Evolutionary conservation across 2,113 vertebrate genomes (phyloP), one percentile per base, ranked within the genome.

Genomic region (Bagarius yarrelli): DNA sequence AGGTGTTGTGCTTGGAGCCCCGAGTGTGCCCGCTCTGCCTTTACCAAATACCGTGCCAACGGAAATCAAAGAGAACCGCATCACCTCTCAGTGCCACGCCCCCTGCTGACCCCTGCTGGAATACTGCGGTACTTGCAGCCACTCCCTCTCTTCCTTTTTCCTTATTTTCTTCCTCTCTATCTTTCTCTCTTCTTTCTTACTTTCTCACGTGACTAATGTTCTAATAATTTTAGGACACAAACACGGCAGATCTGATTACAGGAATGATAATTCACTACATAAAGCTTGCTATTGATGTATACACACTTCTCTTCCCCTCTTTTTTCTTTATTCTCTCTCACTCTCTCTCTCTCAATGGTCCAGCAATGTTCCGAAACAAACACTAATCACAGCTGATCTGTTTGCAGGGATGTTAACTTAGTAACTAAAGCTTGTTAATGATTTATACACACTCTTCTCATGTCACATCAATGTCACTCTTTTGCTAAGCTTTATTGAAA

Each of bases 51-150:
- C 81, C 76, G 61, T 15, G 73, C 85, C 83, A 85, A 79, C 56
- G 19, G 40, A 52, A 81, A 83, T n/a, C 81, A 36, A 70, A 76
- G 71, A 52, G 73, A 86, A n/a, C 81, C 70, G 71, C 60, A 69
- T 21, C 80, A 63, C 4, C 2, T 84, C 34, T 86, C 85, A 30
- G 85, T 81, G 25, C 87, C 89, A 44, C 86, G 84, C 89, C 91
- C 78, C 76, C 88, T 86, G 59, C 18, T 73, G 67, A 82, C 87
- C 63, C 71, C 88, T 85, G 76, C 21, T 81, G 86, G 84, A 67
- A 86, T 86, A 21, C 64, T 86, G 52, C 70, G 84, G 84, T 86
- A 83, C 47, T 66, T n/a, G 18, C 79, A 57, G 1, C 21, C 27
- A 18, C n/a, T 12, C 16, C 1, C 27, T 2, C n/a, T 32, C 8